Base-by-base conservation (phyloP, 2,888 invertebrate species). In the Salpingus planirostris region DNA sequence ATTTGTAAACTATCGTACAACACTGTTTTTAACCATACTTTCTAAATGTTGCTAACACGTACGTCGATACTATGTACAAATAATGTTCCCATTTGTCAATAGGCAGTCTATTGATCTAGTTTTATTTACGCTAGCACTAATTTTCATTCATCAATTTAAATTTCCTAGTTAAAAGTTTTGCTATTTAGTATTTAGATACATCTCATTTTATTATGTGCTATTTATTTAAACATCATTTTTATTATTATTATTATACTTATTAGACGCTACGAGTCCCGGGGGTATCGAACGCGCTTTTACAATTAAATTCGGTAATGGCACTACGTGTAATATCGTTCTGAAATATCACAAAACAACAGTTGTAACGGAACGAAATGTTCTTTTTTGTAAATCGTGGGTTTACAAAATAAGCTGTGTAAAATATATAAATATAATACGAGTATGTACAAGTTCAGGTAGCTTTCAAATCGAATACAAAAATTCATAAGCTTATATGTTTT, bases 81-180 rank as follows among this genome's bases (percentile, higher is more conserved):
- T 44, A 42, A 45, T 57, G 49, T 51, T 53, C 53, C 53, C 57
- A 56, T 41, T 44, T 35, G 29, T 36, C 44, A 45, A 47, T 42
- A 45, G 43, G 47, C 45, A 40, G 37, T 47, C 43, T 45, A 44
- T 47, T 36, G 34, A 41, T 38, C 40, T 41, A 37, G 34, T n/a
- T n/a, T n/a, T n/a, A n/a, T 15, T 15, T 34, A 27, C 24, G 23
- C 24, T 27, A 15, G 27, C 26, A 11, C 24, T 18, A 18, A 18
- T 18, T 6, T 18, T 18, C 8, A 18, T 18, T 8, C 18, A 6
- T 8, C 13, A 12, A 22, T 29, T 23, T 29, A 14, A 11, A 27
- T 24, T 11, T 18, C 13, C 23, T 31, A 30, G 15, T 34, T 29
- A 21, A 28, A 15, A 15, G 3, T 25, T 22, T 21, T 35, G 15